Evolutionary conservation across 2,888 invertebrate species (phyloP).

Genomic region (Idaea dimidiata): DNA sequence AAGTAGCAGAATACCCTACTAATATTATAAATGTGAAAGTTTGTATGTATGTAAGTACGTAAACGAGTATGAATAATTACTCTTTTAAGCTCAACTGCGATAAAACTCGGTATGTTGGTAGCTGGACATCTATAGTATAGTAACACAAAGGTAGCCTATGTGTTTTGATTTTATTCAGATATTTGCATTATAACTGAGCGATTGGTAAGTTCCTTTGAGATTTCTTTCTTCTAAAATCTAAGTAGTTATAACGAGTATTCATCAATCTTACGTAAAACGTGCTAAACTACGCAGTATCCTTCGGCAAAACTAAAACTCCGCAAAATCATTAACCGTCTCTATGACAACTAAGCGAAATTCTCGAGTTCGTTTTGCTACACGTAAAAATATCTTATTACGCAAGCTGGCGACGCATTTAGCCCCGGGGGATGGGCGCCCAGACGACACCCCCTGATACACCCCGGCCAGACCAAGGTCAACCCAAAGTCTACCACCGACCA

Average conservation of each 20-base stretch:
- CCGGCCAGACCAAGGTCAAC: constrained; percentile 64
- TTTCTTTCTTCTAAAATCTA: background rate
- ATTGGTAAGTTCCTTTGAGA: no score
- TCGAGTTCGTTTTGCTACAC: constrained; percentile 34
- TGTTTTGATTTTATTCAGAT: no score
- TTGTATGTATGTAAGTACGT: no score
- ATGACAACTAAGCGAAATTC: constrained; percentile 44
- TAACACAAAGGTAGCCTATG: no score
- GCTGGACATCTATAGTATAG: no score
- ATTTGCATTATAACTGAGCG: no score
- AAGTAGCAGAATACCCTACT: no score
- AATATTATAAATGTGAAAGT: no score
- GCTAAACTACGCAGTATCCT: background rate
- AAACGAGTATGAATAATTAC: no score
- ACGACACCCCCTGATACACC: constrained; percentile 56
- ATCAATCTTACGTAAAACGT: background rate
- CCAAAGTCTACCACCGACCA: constrained; percentile 38
- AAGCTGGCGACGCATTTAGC: constrained; percentile 59
- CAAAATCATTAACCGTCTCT: constrained; percentile 38
- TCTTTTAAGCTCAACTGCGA: no score
- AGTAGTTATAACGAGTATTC: background rate
- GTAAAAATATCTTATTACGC: constrained; percentile 73
- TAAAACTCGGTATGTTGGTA: no score
- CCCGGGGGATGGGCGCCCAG: constrained; percentile 48
- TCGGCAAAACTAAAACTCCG: constrained; percentile 3